Evolutionary conservation across 2,888 invertebrate genomes (phyloP), one percentile per base, ranked within the genome.

Genomic region (Melanostoma scalare): DNA sequence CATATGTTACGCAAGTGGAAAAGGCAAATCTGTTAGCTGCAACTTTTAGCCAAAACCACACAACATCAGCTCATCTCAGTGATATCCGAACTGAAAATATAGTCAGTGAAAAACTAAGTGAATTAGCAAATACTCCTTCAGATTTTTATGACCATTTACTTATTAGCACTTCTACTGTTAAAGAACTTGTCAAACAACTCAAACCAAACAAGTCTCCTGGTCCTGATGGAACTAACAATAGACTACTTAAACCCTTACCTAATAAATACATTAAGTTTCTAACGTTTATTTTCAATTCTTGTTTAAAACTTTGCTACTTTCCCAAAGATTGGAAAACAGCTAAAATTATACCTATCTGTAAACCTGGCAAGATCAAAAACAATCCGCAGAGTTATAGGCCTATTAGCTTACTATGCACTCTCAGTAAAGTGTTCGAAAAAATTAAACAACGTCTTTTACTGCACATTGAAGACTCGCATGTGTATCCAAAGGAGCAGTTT

Each of bases 271-370:
- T 20, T 20, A 20, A 20, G 20, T 20, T 20, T 20, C 20, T 20
- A 20, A 20, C 20, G 20, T 20, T 20, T 20, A 20, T 20, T 20
- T 20, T 20, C 1, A 20, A 20, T 20, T 20, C 20, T 20, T 20
- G 20, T 20, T 20, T 20, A 20, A 20, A 20, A 20, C 48, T 52
- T 9, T 52, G 31, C 9, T 52, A 52, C 9, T 30, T 68, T 33
- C 55, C n/a, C 31, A 71, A 50, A 20, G 56, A 71, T 42, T 36
- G 50, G 31, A 52, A 50, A 36, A 52, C 20, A 38, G 48, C 10
- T 33, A 52, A 52, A 52, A 20, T 31, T 33, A 9, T 33, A 52
- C 31, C 31, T 48, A 52, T 52, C 50, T 52, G 50, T 9, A 33
- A 52, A 33, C 31, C 33, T 52, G 20, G 10, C 9, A 5, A 6